Conservation (phyloP, 2,888 invertebrate species). For the Pomacea canaliculata region DNA sequence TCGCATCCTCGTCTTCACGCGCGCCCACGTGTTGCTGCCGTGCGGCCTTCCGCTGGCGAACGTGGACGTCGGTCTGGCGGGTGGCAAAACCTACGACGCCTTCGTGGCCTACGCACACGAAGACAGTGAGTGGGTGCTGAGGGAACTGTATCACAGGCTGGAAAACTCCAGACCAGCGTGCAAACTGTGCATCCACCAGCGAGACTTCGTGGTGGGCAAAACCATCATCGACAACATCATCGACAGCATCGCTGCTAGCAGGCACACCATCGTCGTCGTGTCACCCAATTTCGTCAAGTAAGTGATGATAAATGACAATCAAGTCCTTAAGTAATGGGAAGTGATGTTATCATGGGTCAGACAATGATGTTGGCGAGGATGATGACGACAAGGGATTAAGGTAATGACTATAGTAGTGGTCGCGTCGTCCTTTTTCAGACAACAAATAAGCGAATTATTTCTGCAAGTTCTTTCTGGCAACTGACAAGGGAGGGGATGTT, state of each 20-base stretch:
- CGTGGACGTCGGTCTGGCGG: neutral
- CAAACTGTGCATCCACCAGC: slow-evolving; percentile 53
- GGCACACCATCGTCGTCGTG: slow-evolving; percentile 88
- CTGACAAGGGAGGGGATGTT: too few species aligned
- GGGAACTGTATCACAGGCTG: slow-evolving; percentile 83
- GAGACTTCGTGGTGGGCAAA: slow-evolving; percentile 55
- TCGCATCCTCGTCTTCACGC: slow-evolving; percentile 49
- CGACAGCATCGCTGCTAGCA: slow-evolving; percentile 87
- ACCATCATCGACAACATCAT: slow-evolving; percentile 87
- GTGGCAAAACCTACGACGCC: slow-evolving; percentile 78
- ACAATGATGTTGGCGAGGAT: too few species aligned
- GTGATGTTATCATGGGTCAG: too few species aligned
- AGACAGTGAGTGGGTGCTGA: slow-evolving; percentile 88
- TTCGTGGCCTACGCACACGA: slow-evolving; percentile 91
- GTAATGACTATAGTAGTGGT: too few species aligned
- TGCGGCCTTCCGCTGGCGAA: slow-evolving; percentile 33
- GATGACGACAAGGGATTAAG: too few species aligned
- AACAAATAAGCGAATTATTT: too few species aligned
- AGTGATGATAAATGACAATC: neutral
- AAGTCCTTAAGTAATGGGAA: too few species aligned
- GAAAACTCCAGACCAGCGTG: slow-evolving; percentile 74
- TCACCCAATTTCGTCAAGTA: slow-evolving; percentile 91
- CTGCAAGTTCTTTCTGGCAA: too few species aligned
- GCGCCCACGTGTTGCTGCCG: slow-evolving; percentile 53
- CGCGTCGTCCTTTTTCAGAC: too few species aligned